Percentiles rank a stretch among this genome's conserved stretches.
Conservation (phyloP, 64 coral and sea anemone species). For the Porites australiensis region DNA sequence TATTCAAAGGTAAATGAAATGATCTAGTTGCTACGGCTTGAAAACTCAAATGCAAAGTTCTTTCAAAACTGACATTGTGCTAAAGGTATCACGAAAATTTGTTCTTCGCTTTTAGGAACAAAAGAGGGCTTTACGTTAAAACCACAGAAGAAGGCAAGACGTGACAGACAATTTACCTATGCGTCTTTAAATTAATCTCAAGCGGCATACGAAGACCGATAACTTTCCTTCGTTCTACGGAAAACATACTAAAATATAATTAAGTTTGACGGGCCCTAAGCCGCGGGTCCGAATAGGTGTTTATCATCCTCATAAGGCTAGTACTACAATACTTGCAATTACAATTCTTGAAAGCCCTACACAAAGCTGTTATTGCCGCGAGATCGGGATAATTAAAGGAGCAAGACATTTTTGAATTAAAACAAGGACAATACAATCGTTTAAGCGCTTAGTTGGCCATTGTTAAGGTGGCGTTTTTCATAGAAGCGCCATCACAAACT, state of each 20-base stretch:
- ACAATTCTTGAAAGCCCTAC: constrained; percentile 35
- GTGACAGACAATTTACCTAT: constrained; percentile 7
- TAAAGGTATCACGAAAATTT: constrained; percentile 7
- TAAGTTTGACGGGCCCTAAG: neutral
- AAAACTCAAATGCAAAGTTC: neutral
- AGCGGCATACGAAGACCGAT: neutral
- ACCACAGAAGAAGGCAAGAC: constrained; percentile 34
- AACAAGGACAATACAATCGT: constrained; percentile 94
- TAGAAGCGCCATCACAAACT: constrained; percentile 61
- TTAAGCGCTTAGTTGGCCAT: constrained; percentile 90
- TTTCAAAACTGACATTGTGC: neutral
- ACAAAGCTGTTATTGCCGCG: constrained; percentile 76
- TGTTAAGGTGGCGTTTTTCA: constrained; percentile 82
- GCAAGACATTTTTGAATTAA: constrained; percentile 88
- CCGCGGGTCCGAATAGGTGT: constrained; percentile 5
- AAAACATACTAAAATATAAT: neutral
- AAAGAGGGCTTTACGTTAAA: constrained; percentile 29
- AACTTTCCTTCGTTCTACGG: neutral
- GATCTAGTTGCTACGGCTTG: too few relatives aligned
- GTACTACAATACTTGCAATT: constrained; percentile 89
- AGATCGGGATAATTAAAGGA: constrained; percentile 78
- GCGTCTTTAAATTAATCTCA: neutral
- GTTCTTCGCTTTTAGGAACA: neutral
- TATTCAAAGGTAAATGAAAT: too few relatives aligned
- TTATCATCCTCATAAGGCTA: constrained; percentile 34